A percentile compares a stretch with the other conserved stretches of the same genome.
Evolutionary conservation across 1,140 invertebrate species (phyloP).

Genomic region (Atta cephalotes): DNA sequence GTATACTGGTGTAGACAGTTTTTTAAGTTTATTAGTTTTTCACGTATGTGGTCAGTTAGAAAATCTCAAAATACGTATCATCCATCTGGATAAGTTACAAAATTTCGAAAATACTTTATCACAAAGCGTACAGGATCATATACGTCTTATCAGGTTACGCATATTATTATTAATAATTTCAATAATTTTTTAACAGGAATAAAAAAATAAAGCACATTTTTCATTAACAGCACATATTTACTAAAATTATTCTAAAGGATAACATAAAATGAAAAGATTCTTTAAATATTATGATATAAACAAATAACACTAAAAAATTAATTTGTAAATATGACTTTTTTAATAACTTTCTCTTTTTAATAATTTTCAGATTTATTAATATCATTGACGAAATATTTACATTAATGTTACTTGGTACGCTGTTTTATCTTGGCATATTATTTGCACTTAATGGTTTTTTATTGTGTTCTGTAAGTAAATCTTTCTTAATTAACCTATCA

Average conservation of each 20-base stretch:
- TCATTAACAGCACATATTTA: not conserved
- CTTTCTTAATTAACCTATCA: not conserved
- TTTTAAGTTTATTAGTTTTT: constrained; percentile 35
- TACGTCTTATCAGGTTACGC: constrained; percentile 52
- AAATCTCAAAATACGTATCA: constrained; percentile 28
- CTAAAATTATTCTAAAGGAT: not conserved
- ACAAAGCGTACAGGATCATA: constrained; percentile 3
- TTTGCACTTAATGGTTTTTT: constrained; percentile 15
- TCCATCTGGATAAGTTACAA: not conserved
- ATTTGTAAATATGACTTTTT: not conserved
- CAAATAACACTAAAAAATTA: not conserved
- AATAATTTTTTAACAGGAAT: no score
- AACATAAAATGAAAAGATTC: not conserved
- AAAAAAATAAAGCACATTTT: not conserved
- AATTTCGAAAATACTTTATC: constrained; percentile 1
- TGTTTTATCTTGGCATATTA: constrained; percentile 25
- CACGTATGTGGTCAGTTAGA: constrained; percentile 40
- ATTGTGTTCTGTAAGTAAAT: constrained; percentile 29
- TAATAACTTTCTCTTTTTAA: not conserved
- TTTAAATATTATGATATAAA: not conserved
- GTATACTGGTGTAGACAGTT: constrained; percentile 26
- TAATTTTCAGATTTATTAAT: constrained; percentile 22
- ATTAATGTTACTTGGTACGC: constrained; percentile 14
- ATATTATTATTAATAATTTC: not conserved
- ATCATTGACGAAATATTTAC: constrained; percentile 43